A percentile compares a stretch with the other conserved stretches of the same genome.
Conservation (phyloP, 2,113 vertebrate species). For the Cervus canadensis region DNA sequence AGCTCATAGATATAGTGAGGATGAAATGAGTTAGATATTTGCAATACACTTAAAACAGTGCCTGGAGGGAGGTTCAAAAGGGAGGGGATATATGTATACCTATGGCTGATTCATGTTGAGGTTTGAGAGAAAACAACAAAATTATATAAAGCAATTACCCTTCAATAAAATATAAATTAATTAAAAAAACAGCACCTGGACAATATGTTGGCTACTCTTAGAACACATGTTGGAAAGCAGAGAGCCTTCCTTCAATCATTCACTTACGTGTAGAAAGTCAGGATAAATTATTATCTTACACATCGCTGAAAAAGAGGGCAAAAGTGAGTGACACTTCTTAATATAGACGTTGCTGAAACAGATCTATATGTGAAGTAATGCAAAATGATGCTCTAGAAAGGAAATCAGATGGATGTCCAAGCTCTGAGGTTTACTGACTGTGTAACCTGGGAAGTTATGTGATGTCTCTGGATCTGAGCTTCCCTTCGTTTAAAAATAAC, state of each 20-base stretch:
- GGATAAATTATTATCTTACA: not conserved
- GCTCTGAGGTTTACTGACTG: not conserved
- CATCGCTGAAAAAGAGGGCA: not conserved
- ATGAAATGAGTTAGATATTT: not conserved
- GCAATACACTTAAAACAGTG: not conserved
- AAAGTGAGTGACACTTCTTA: not conserved
- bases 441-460: not conserved
- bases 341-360: not conserved
- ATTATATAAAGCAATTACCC: too few species aligned
- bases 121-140: too few species aligned
- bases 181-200: too few species aligned
- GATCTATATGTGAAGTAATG: not conserved
- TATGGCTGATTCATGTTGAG: too few species aligned
- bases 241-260: not conserved
- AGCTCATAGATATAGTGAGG: not conserved
- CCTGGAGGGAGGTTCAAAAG: not conserved
- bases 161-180: too few species aligned
- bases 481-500: not conserved
- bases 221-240: not conserved
- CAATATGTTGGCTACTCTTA: not conserved
- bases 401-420: not conserved
- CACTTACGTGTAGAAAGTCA: not conserved
- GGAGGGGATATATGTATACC: too few species aligned
- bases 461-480: not conserved
- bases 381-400: not conserved